Evolutionary conservation across 2,888 invertebrate genomes (phyloP).

Genomic region (Ectemnius continuus): DNA sequence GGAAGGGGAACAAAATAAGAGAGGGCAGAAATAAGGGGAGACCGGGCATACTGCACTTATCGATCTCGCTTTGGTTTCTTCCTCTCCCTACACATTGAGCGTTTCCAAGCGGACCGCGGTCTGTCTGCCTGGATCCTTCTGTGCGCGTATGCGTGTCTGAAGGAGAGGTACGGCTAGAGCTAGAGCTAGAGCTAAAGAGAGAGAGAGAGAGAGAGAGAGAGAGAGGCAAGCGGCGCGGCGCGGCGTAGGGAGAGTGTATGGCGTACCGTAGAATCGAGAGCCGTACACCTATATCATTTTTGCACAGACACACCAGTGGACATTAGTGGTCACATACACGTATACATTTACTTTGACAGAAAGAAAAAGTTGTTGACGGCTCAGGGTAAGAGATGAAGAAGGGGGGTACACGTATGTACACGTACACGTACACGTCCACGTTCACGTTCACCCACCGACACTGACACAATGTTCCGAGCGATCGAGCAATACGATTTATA

Average conservation of each 20-base stretch:
- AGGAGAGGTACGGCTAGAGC: too few relatives aligned
- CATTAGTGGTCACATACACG: not conserved
- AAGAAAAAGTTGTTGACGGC: too few relatives aligned
- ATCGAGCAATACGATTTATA: slow-evolving; percentile 66
- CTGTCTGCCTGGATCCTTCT: slow-evolving; percentile 18
- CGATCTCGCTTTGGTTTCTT: slow-evolving; percentile 51
- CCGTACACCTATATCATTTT: slow-evolving; percentile 33
- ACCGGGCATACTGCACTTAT: slow-evolving; percentile 39
- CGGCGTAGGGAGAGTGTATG: not conserved
- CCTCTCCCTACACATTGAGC: slow-evolving; percentile 35
- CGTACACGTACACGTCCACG: slow-evolving; percentile 23
- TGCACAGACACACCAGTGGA: slow-evolving; percentile 18
- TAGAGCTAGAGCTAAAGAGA: too few relatives aligned
- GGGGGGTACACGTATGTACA: too few relatives aligned
- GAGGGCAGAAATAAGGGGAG: not conserved
- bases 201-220: too few relatives aligned
- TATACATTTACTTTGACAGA: not conserved
- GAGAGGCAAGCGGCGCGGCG: too few relatives aligned
- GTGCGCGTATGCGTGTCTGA: not conserved
- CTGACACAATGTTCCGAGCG: slow-evolving; percentile 60
- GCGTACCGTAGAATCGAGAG: slow-evolving; percentile 7
- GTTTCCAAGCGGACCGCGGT: slow-evolving; percentile 29
- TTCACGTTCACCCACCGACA: slow-evolving; percentile 44
- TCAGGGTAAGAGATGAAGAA: too few relatives aligned
- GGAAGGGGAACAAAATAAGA: not conserved